Percentiles rank a stretch among this genome's conserved stretches.
Conservation (phyloP, 2,113 vertebrate genomes). For the Rana temporaria region DNA sequence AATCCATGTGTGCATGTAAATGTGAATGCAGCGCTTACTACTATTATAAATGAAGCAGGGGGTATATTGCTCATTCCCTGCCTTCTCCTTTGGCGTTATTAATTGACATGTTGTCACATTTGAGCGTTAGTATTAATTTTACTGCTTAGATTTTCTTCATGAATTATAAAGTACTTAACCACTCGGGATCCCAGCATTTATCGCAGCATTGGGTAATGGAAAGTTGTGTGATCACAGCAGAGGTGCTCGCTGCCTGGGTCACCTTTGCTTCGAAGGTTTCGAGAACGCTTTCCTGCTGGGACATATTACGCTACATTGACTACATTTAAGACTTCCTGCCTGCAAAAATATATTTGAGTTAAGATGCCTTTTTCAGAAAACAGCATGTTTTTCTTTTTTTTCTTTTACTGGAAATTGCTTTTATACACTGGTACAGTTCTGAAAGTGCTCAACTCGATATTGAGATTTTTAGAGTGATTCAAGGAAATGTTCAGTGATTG, state of each 20-base stretch:
- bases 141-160: conserved; percentile 16
- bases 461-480: not conserved
- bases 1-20: no score
- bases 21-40: no score
- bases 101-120: conserved; percentile 18
- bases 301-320: not conserved
- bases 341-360: conserved; percentile 2
- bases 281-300: conserved; percentile 1
- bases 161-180: conserved; percentile 38
- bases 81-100: not conserved
- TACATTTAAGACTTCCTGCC: conserved; percentile 50
- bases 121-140: conserved; percentile 35
- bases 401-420: not conserved
- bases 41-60: no score
- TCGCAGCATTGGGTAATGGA: conserved; percentile 14
- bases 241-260: not conserved
- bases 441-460: no score
- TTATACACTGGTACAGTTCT: not conserved
- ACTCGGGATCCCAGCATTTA: conserved; percentile 1
- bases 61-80: no score
- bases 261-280: conserved; percentile 20
- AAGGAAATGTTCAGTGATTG: no score
- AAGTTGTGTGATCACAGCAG: not conserved
- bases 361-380: conserved; percentile 13
- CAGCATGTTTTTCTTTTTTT: conserved; percentile 14